Conservation (phyloP, 1,140 invertebrate genomes). For the Sinonovacula constricta region DNA sequence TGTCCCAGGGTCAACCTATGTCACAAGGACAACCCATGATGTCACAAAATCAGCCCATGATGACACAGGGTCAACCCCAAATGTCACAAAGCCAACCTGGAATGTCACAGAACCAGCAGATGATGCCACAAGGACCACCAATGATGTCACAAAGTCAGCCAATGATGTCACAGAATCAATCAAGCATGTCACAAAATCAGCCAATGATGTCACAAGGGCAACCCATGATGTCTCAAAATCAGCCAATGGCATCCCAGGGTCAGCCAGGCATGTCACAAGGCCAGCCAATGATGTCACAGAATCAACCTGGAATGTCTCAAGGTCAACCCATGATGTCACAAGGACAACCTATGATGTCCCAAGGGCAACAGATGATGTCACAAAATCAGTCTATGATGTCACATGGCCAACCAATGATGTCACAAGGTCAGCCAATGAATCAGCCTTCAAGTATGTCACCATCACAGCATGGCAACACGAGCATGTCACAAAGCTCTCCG, state of each 20-base stretch:
- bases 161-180: conserved; percentile 45
- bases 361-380: conserved; percentile 55
- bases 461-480: conserved; percentile 55
- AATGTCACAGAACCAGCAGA: conserved; percentile 18
- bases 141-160: conserved; percentile 61
- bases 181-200: conserved; percentile 48
- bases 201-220: conserved; percentile 50
- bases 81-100: conserved; percentile 1
- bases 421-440: conserved; percentile 59
- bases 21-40: conserved; percentile 35
- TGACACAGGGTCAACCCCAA: conserved; percentile 19
- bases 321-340: conserved; percentile 30
- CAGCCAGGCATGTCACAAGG: conserved; percentile 52
- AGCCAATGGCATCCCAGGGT: conserved; percentile 55
- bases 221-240: conserved; percentile 50
- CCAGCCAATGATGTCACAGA: conserved; percentile 61
- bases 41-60: conserved; percentile 24
- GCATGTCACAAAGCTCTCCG: conserved; percentile 56
- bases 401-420: conserved; percentile 58
- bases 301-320: conserved; percentile 38
- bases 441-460: no score
- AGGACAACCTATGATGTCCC: conserved; percentile 49
- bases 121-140: conserved; percentile 33
- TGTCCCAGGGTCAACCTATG: conserved; percentile 40
- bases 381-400: conserved; percentile 50